Evolutionary conservation across 2,797 vertebrate genomes (phyloP), one percentile per base, ranked within the genome.

Genomic region (Urocyon cinereoargenteus): DNA sequence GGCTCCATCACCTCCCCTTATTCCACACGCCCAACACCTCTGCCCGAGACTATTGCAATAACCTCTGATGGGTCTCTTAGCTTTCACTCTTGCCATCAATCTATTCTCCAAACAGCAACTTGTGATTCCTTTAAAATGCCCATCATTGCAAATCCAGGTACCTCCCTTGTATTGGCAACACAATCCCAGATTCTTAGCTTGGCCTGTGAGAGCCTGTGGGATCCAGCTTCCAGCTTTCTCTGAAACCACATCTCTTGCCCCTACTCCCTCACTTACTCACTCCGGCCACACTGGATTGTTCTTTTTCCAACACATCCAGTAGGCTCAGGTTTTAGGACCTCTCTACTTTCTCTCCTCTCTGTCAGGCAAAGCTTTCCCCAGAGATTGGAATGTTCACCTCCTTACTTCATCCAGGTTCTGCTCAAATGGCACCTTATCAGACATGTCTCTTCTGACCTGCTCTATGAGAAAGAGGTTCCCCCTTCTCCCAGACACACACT

Each of bases 111-210:
- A 75, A 84, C 5, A 90, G 55, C 79, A 91, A 15, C 16, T 40
- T 40, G 40, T 62, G 79, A 57, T 85, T 91, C 57, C 22, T 72
- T 97, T 94, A 87, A 96, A 75, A 75, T n/a, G 2, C 62, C 51
- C 73, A 28, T 24, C 28, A 61, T 40, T 84, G 85, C 24, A 84
- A 86, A 84, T 34, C 72, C 18, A 14, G 13, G 22, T 36, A 13
- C 31, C 36, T 34, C 53, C 57, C 18, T 73, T 57, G 45, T 31
- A 11, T 57, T 82, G 24, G 62, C 22, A 86, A 61, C 18, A 49
- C 18, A 88, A n/a, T 62, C 28, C 57, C 19, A 86, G 36, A 16
- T 95, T 88, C 49, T 73, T 51, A 57, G 6, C 40, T 22, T 78
- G 61, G 31, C n/a, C 55, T 66, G 1, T 21, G 49, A 49, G 16